Conservation (phyloP, 2,797 vertebrate species). For the Selene dorsalis region DNA sequence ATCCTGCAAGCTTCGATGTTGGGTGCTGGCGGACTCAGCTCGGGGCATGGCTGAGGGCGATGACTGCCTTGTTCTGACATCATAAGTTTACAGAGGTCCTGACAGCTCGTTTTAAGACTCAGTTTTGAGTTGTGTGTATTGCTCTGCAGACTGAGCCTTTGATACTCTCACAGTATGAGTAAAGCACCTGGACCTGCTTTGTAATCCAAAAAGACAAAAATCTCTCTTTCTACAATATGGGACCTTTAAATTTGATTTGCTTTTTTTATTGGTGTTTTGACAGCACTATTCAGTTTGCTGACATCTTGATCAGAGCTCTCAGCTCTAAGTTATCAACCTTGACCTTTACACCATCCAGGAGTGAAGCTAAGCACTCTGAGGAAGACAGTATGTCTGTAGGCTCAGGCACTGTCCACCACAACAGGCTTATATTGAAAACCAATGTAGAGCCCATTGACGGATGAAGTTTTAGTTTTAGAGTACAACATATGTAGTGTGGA, state of each 20-base stretch:
- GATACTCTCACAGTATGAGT: no score
- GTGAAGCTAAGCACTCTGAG: conserved; percentile 23
- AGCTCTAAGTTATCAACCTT: conserved; percentile 60
- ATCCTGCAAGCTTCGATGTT: no score
- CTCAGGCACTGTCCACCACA: conserved; percentile 30
- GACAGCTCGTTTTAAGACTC: no score
- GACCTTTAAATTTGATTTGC: conserved; percentile 14
- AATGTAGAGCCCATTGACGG: conserved; percentile 67
- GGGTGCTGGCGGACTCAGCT: no score
- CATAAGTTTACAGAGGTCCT: no score
- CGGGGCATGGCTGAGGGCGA: no score
- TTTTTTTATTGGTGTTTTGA: conserved; percentile 49
- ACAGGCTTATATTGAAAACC: conserved; percentile 74
- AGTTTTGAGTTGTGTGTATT: no score
- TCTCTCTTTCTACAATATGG: no score
- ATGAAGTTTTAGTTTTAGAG: conserved; percentile 77
- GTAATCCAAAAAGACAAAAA: no score
- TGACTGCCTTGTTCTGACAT: no score
- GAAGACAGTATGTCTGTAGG: conserved; percentile 27
- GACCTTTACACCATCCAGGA: conserved; percentile 63
- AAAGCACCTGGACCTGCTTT: no score
- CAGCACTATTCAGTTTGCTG: conserved; percentile 35
- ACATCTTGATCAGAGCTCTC: conserved; percentile 58
- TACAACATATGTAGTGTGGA: conserved; percentile 55
- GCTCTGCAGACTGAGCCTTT: no score